Conservation (phyloP, 1,140 invertebrate genomes). For the Drosophila bipectinata region DNA sequence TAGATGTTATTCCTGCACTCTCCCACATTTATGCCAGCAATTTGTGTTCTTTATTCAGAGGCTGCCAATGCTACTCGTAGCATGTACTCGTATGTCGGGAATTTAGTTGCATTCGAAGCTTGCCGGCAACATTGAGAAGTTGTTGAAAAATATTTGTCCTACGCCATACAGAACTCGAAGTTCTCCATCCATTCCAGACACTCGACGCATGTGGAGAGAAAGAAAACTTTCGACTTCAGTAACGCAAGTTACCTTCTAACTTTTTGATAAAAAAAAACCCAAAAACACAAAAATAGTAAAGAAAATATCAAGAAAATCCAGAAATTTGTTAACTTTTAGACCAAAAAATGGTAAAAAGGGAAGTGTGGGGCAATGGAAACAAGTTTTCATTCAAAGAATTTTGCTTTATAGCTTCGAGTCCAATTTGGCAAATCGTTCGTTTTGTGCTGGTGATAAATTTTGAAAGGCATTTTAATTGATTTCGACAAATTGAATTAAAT, state of each 20-base stretch:
- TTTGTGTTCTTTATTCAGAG: not conserved
- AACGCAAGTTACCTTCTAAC: constrained; percentile 71
- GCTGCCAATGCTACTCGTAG: too few species aligned
- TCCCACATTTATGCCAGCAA: not conserved
- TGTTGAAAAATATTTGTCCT: constrained; percentile 59
- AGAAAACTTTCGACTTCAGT: constrained; percentile 69
- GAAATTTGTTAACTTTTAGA: constrained; percentile 64
- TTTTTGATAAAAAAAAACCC: constrained; percentile 38
- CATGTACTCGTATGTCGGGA: too few species aligned
- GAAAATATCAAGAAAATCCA: not conserved
- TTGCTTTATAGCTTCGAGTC: constrained; percentile 7
- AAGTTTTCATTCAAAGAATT: constrained; percentile 48
- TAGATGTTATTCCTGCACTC: too few species aligned
- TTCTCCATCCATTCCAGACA: constrained; percentile 5
- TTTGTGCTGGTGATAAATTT: constrained; percentile 74
- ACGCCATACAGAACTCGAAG: constrained; percentile 19
- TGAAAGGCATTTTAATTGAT: constrained; percentile 69
- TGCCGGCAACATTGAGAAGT: constrained; percentile 43
- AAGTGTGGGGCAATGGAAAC: constrained; percentile 53
- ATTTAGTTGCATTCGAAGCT: constrained; percentile 28
- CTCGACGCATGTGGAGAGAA: not conserved
- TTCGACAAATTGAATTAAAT: constrained; percentile 60
- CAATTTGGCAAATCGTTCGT: constrained; percentile 50
- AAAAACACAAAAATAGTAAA: not conserved
- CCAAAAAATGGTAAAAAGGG: constrained; percentile 31